Conservation (phyloP, 2,797 vertebrate genomes). For the Halcyon chelicuti region DNA sequence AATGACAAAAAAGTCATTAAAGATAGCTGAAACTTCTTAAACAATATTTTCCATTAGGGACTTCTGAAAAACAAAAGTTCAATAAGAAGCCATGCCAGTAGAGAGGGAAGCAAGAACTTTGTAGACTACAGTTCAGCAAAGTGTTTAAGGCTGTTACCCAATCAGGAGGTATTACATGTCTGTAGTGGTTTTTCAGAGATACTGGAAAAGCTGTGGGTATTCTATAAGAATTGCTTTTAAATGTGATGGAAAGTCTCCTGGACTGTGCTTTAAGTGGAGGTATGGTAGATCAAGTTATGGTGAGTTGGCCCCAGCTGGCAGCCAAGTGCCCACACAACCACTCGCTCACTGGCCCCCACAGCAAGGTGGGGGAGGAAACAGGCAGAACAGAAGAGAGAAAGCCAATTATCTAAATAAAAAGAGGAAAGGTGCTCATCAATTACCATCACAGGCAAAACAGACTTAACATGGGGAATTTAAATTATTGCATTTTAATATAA, state of each 20-base stretch:
- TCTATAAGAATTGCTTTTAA: neutral
- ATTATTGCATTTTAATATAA: neutral
- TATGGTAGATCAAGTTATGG: neutral
- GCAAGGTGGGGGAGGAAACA: neutral
- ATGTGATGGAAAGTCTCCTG: neutral
- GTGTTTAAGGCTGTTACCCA: neutral
- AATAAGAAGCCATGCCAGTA: neutral
- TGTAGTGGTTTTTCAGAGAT: neutral
- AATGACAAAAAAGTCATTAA: neutral
- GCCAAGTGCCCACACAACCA: fast-evolving
- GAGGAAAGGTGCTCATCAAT: neutral
- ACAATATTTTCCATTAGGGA: neutral
- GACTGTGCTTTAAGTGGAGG: neutral
- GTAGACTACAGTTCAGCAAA: neutral
- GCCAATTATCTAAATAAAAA: neutral
- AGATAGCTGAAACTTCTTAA: neutral
- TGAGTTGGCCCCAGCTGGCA: neutral
- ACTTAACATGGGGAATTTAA: neutral
- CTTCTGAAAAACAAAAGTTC: neutral
- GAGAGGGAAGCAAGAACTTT: neutral
- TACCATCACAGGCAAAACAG: neutral
- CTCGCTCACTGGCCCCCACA: neutral
- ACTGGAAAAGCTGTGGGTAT: neutral
- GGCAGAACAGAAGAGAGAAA: neutral
- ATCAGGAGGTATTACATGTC: neutral